A percentile compares a stretch with the other conserved stretches of the same genome.
Evolutionary conservation across 2,797 vertebrate species (phyloP).

Genomic region (Bovichtus variegatus): DNA sequence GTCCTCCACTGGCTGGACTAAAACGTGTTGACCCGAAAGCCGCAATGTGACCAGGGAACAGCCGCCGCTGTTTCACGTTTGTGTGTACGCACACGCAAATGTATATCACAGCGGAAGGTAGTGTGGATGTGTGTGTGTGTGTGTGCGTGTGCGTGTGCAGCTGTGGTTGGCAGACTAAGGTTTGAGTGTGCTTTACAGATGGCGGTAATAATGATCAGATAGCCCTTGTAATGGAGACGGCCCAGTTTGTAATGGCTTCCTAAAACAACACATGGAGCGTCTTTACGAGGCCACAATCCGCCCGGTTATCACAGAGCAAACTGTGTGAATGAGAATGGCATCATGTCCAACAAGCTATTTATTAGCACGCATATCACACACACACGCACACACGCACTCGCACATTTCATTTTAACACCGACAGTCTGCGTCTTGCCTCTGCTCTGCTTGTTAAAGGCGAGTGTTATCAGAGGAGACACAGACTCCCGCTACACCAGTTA

Average conservation of each 20-base stretch:
- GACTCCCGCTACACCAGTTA: conserved; percentile 79
- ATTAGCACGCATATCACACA: conserved; percentile 68
- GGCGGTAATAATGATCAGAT: conserved; percentile 83
- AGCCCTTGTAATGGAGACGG: conserved; percentile 82
- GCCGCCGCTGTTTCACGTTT: conserved; percentile 69
- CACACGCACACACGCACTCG: conserved; percentile 25
- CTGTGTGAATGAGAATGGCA: conserved; percentile 71
- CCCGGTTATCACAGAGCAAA: conserved; percentile 74
- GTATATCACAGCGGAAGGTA: conserved; percentile 43
- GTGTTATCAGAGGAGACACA: conserved; percentile 81
- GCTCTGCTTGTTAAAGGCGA: conserved; percentile 75
- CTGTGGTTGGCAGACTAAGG: conserved; percentile 78
- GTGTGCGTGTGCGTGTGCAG: conserved; percentile 41
- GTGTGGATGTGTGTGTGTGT: neutral
- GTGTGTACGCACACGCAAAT: conserved; percentile 17
- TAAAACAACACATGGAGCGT: conserved; percentile 83
- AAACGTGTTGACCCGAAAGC: conserved; percentile 64
- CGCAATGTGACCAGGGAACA: conserved; percentile 69
- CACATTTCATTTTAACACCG: conserved; percentile 74
- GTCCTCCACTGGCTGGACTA: conserved; percentile 40
- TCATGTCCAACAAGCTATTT: conserved; percentile 79
- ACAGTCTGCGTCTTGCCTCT: conserved; percentile 65
- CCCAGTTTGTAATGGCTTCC: conserved; percentile 83
- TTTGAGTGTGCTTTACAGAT: conserved; percentile 80
- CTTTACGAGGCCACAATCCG: conserved; percentile 82